Conservation (phyloP, 2,797 vertebrate species). For the Silurus lanzhouensis region DNA sequence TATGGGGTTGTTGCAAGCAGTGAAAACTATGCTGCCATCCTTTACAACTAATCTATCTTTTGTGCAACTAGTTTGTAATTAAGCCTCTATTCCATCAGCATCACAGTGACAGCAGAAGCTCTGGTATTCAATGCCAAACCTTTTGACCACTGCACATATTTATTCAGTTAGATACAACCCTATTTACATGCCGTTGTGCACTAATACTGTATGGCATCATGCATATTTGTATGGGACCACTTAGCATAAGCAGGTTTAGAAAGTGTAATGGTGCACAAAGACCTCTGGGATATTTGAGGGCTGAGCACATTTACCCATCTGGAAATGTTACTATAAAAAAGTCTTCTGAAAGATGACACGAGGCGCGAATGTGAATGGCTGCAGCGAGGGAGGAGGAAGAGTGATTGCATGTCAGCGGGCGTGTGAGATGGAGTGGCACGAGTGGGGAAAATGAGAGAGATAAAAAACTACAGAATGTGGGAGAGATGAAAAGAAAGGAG, state of each 20-base stretch:
- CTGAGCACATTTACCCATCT: slow-evolving; percentile 25
- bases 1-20: background rate
- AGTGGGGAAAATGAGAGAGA: slow-evolving; percentile 28
- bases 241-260: slow-evolving; percentile 30
- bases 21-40: background rate
- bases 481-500: background rate
- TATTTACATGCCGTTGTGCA: slow-evolving; percentile 7
- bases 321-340: slow-evolving; percentile 27
- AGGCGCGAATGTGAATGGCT: slow-evolving; percentile 24
- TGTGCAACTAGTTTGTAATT: background rate
- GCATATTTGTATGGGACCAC: slow-evolving; percentile 15
- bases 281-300: slow-evolving; percentile 37
- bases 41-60: background rate
- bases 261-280: slow-evolving; percentile 20
- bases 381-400: slow-evolving; percentile 22
- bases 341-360: background rate
- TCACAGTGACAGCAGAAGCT: slow-evolving; percentile 7
- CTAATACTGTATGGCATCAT: background rate
- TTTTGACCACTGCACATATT: background rate
- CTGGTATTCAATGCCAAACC: background rate
- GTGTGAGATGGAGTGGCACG: slow-evolving; percentile 6
- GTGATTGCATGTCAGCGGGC: slow-evolving; percentile 21
- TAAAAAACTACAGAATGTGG: slow-evolving; percentile 22
- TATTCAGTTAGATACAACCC: slow-evolving; percentile 20
- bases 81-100: background rate